phyloP scores from a whole-genome alignment of 2,888 invertebrate species.

The Trachelus troglodyta region DNA sequence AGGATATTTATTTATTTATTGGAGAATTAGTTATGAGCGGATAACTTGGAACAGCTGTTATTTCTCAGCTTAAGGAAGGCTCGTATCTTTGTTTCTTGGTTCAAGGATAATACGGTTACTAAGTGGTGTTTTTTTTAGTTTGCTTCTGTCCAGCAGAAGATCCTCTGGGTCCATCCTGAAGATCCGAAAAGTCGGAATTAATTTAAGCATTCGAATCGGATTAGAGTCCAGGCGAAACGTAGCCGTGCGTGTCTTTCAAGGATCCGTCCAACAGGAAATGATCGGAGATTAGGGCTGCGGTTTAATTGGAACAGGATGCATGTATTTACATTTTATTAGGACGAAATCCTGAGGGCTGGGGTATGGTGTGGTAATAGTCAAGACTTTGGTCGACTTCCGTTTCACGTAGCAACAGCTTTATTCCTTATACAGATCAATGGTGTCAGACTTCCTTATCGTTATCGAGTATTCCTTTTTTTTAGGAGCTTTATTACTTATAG shows the following conservation, averaged over 20 bases:
- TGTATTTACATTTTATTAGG: slow-evolving; percentile 7
- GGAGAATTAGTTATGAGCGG: background rate
- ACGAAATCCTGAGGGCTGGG: background rate
- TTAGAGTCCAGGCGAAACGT: background rate
- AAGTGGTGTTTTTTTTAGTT: background rate
- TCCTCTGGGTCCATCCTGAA: background rate
- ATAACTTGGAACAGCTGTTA: background rate
- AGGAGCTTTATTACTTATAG: background rate
- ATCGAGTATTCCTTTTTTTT: background rate
- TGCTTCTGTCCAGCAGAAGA: background rate
- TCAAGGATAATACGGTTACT: background rate
- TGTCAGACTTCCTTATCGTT: background rate
- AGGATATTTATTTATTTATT: background rate
- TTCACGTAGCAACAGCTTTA: background rate
- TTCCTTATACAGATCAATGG: background rate
- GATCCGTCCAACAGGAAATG: background rate
- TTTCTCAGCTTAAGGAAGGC: background rate
- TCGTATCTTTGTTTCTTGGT: background rate
- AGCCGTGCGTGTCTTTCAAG: background rate
- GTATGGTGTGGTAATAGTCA: background rate
- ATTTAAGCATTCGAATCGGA: background rate
- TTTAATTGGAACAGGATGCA: slow-evolving; percentile 7
- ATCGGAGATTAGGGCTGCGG: slow-evolving; percentile 7
- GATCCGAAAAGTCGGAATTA: background rate
- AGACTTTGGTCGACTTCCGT: background rate